These are phyloP conservation scores for Euwallacea similis DNA, from an alignment of 1,140 invertebrate genomes.

Conservation along the genomic window DNA sequence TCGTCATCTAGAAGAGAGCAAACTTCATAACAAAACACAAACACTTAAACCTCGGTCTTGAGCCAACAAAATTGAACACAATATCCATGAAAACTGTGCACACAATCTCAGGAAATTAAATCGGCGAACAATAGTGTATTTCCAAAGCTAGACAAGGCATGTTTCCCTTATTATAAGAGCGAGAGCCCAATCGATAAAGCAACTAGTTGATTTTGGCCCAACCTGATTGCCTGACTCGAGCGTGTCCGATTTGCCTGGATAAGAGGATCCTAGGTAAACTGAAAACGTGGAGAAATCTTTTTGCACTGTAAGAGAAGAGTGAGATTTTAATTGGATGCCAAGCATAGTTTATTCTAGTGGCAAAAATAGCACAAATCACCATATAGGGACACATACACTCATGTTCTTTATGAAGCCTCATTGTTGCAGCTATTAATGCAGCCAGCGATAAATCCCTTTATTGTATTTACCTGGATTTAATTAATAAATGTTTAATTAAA, in stretches of 20 bases:
- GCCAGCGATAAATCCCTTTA: neutral
- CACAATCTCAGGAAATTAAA: constrained; percentile 15
- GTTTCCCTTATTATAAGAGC: constrained; percentile 16
- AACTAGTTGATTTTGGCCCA: constrained; percentile 22
- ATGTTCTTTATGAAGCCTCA: too few species aligned
- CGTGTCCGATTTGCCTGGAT: constrained; percentile 23
- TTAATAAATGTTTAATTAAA: constrained; percentile 9
- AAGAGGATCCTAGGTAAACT: constrained; percentile 24
- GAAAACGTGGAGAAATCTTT: constrained; percentile 26
- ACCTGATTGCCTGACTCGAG: constrained; percentile 19
- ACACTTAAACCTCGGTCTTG: neutral
- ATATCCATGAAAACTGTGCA: constrained; percentile 2
- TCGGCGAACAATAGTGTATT: constrained; percentile 6
- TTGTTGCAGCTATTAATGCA: too few species aligned
- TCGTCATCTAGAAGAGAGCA: neutral
- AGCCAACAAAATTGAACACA: neutral
- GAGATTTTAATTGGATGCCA: constrained; percentile 27
- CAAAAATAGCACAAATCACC: too few species aligned
- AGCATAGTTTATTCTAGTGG: neutral
- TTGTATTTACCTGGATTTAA: constrained; percentile 7
- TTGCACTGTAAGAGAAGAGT: neutral
- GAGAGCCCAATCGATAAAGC: constrained; percentile 21
- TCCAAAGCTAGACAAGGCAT: constrained; percentile 11
- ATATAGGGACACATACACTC: too few species aligned
- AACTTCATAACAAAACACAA: neutral